phyloP scores from a whole-genome alignment of 2,113 vertebrate genomes.

The Thinocorus orbignyianus region DNA sequence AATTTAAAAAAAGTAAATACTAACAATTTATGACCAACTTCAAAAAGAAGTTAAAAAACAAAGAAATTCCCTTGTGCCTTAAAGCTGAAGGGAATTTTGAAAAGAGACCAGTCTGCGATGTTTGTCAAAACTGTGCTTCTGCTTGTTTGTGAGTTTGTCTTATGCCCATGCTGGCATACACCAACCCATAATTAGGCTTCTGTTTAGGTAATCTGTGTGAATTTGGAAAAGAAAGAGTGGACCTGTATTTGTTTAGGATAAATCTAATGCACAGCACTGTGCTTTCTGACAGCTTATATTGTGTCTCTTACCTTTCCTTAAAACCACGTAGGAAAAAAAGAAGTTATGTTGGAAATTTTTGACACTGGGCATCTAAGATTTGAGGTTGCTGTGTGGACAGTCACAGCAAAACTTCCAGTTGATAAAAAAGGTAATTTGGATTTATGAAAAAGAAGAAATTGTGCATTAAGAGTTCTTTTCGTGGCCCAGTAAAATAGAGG shows the following conservation, averaged over 20 bases:
- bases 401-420: neutral
- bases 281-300: neutral
- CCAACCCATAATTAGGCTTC: neutral
- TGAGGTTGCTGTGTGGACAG: neutral
- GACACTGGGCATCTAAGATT: neutral
- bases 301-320: neutral
- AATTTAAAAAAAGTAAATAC: neutral
- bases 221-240: neutral
- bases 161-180: neutral
- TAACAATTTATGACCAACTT: neutral
- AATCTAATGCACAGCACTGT: neutral
- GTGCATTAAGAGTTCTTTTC: neutral
- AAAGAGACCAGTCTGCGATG: fast-evolving
- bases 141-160: neutral
- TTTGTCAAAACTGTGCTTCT: neutral
- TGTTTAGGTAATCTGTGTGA: neutral
- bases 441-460: neutral
- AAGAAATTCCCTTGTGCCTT: neutral
- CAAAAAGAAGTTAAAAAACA: neutral
- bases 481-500: fast-evolving
- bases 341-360: neutral
- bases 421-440: neutral
- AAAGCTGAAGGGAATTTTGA: neutral
- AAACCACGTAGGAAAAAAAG: neutral
- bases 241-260: neutral